A percentile compares a stretch with the other conserved stretches of the same genome.
Evolutionary conservation across 1,140 invertebrate genomes (phyloP).

Genomic region (Limonius californicus): DNA sequence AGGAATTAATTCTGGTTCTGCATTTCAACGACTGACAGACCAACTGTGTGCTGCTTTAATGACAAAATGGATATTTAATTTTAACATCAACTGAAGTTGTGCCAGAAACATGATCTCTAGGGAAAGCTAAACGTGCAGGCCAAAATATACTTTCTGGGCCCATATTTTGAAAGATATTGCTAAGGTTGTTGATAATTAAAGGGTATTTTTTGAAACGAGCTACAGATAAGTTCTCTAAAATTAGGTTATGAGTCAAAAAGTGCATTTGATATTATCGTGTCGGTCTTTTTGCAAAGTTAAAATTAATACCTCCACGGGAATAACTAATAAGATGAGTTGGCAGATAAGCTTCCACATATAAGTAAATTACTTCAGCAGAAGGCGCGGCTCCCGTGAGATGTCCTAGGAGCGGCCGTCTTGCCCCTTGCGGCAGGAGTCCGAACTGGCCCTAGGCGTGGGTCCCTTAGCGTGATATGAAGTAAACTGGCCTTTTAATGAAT

Average conservation of each 20-base stretch:
- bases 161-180: background rate
- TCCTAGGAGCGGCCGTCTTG: constrained; percentile 40
- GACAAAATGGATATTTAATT: background rate
- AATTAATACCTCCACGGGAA: background rate
- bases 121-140: no score
- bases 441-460: constrained; percentile 34
- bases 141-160: background rate
- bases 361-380: constrained; percentile 41
- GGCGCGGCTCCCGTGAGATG: constrained; percentile 44
- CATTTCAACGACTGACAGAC: background rate
- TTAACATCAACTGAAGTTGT: no score
- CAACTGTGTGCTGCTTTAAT: background rate
- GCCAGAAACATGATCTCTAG: no score
- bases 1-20: background rate
- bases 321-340: constrained; percentile 18
- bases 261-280: no score
- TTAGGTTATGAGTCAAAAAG: no score
- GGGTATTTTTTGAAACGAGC: no score
- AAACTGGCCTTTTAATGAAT: constrained; percentile 43
- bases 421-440: constrained; percentile 27
- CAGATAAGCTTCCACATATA: constrained; percentile 29
- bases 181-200: no score
- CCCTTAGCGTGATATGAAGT: constrained; percentile 44
- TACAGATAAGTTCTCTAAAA: no score
- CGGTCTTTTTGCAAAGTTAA: background rate